Evolutionary conservation across 2,888 invertebrate genomes (phyloP).

Genomic region (Erannis defoliaria): DNA sequence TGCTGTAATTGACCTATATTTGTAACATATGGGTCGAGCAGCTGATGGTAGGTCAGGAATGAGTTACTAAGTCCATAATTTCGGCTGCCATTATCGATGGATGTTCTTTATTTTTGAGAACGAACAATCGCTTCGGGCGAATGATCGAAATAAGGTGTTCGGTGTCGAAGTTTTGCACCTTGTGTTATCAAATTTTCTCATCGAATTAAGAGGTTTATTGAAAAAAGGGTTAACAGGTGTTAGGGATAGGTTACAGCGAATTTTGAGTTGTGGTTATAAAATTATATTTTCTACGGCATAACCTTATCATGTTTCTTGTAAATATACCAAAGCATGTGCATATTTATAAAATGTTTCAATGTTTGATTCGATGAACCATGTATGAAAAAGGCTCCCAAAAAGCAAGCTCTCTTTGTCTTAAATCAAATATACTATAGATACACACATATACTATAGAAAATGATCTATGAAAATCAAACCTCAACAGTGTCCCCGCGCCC

Average conservation of each 20-base stretch:
- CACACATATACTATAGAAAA: too few species aligned
- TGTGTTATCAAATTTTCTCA: slow-evolving; percentile 72
- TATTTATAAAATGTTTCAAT: too few species aligned
- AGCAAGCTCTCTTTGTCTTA: too few species aligned
- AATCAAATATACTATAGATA: too few species aligned
- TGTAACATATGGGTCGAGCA: slow-evolving; percentile 78
- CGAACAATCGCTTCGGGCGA: slow-evolving; percentile 64
- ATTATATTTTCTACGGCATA: neutral
- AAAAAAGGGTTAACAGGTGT: slow-evolving; percentile 73
- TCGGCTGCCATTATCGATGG: slow-evolving; percentile 71
- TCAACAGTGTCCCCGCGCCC: too few species aligned
- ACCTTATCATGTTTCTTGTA: neutral
- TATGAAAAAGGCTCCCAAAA: too few species aligned
- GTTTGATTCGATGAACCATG: too few species aligned
- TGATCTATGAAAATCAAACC: too few species aligned
- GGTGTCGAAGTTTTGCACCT: slow-evolving; percentile 77
- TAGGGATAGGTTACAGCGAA: slow-evolving; percentile 49
- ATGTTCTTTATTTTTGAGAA: slow-evolving; percentile 76
- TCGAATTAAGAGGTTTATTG: slow-evolving; percentile 62
- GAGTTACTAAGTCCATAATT: slow-evolving; percentile 76
- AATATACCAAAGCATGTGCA: too few species aligned
- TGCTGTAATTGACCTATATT: slow-evolving; percentile 76
- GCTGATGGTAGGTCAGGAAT: slow-evolving; percentile 79
- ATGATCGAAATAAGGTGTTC: slow-evolving; percentile 74
- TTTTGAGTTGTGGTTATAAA: slow-evolving; percentile 47